Percentiles rank a stretch among this genome's conserved stretches.
Evolutionary conservation across 2,113 vertebrate species (phyloP).

Genomic region (Anarhynchus alexandrinus): DNA sequence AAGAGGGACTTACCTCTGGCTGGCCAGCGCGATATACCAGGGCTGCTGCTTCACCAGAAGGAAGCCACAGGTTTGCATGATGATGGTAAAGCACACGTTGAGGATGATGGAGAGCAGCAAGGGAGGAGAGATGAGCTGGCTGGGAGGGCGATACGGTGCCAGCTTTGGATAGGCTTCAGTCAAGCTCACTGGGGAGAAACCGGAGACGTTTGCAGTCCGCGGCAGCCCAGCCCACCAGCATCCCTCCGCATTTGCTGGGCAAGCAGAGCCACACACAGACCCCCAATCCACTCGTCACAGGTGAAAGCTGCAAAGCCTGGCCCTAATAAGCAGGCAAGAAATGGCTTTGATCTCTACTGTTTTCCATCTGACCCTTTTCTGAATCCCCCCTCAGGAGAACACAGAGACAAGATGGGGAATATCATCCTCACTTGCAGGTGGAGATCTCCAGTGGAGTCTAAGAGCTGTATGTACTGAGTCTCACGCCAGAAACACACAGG

Average conservation of each 20-base stretch:
- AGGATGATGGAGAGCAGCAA: conserved; percentile 70
- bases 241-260: not conserved
- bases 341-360: not conserved
- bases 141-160: conserved; percentile 67
- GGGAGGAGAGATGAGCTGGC: conserved; percentile 70
- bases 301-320: not conserved
- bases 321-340: not conserved
- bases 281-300: fast-evolving
- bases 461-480: fast-evolving
- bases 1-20: conserved; percentile 44
- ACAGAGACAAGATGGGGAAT: not conserved
- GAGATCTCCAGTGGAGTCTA: too few species aligned
- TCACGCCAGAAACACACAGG: not conserved
- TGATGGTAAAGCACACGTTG: conserved; percentile 48
- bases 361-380: not conserved
- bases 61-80: conserved; percentile 61
- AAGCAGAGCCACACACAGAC: not conserved
- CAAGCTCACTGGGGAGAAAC: conserved; percentile 67
- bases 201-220: not conserved
- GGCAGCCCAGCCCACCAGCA: not conserved
- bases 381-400: not conserved
- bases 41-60: conserved; percentile 71
- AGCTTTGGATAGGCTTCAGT: conserved; percentile 71
- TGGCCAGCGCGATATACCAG: conserved; percentile 65
- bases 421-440: not conserved